Evolutionary conservation across 2,113 vertebrate species (phyloP), one percentile per base, ranked within the genome.

Genomic region (Pionites leucogaster): DNA sequence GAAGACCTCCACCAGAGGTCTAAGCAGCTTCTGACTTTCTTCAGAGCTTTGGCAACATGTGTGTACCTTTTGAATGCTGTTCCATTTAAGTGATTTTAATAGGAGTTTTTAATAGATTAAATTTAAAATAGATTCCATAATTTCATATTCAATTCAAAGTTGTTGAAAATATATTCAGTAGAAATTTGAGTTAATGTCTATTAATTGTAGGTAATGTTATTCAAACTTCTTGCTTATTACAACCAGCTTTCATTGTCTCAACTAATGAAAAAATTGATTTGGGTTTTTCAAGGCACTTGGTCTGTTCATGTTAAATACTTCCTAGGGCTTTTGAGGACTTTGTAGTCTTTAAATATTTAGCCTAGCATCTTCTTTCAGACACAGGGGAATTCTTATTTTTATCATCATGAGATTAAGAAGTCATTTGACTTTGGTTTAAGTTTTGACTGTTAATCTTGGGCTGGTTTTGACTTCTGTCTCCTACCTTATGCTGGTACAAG

Each of bases 1-100:
- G 86, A 93, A 33, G 68, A 78, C 89, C 77, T 92, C 69, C 77
- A 86, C 76, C 39, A 89, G 87, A 89, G 81, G 89, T 93, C 79
- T 84, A 53, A 93, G 87, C 79, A 62, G 94, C 71, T 82, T 87
- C 81, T 91, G 69, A 64, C 91, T 75, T 84, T 31, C 81, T 91
- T 71, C 62, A 76, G 28, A 57, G 47, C 65, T 82, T 84, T 91
- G 86, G 57, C 46, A 81, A 69, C 37, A 55, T 68, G 81, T 74
- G 22, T 15, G 33, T 87, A 68, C 22, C 12, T 89, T 90, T 74
- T 92, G 47, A 87, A 89, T 84, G 57, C 44, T 82, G 29, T 82
- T 86, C 92, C n/a, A 14, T 78, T 55, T 76, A 62, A 44, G 24
- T 84, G 59, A 39, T 77, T 88, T 80, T 78, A 78, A 31, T 60